phyloP scores from a whole-genome alignment of 2,888 invertebrate genomes.

The Magallana nippona region DNA sequence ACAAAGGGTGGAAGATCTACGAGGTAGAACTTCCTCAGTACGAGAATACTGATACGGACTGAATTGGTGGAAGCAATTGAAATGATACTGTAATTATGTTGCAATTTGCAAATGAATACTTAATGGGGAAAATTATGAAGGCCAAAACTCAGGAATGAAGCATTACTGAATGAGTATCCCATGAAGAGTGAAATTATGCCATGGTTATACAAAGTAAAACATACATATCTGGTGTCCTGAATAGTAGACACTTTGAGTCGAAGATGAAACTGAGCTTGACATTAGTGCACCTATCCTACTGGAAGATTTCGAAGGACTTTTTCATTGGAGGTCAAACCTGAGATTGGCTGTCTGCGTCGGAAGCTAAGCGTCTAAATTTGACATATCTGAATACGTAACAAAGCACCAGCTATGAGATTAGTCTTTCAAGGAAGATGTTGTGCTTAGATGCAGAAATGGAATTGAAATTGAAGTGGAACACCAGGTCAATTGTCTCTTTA shows the following conservation, averaged over 20 bases:
- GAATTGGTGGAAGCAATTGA: no score
- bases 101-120: no score
- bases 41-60: no score
- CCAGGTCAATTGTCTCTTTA: conserved; percentile 44
- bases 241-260: background rate
- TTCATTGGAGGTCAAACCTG: conserved; percentile 12
- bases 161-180: no score
- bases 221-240: background rate
- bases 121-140: no score
- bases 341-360: conserved; percentile 10
- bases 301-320: conserved; percentile 8
- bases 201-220: no score
- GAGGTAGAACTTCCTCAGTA: no score
- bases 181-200: no score
- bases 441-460: conserved; percentile 36
- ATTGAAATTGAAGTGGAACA: conserved; percentile 37
- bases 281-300: background rate
- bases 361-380: conserved; percentile 37
- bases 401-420: conserved; percentile 41
- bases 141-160: no score
- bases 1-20: no score
- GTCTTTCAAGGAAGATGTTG: conserved; percentile 44
- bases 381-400: conserved; percentile 49
- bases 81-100: no score
- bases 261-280: background rate